Evolutionary conservation across 2,797 vertebrate genomes (phyloP).

Genomic region (Paramormyrops hopkinsi): DNA sequence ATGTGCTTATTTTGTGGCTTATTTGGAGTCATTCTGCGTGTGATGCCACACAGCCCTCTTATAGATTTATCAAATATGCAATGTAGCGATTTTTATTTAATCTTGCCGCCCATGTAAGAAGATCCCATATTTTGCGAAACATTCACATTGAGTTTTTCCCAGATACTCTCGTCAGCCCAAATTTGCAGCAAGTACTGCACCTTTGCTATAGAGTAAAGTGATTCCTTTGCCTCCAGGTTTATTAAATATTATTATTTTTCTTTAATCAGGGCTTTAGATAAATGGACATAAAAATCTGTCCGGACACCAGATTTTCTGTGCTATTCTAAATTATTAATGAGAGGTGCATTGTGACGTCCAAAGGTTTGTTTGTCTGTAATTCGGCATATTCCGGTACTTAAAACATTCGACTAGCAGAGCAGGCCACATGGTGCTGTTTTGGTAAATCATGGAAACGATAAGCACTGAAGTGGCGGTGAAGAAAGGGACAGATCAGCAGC

Average conservation of each 20-base stretch:
- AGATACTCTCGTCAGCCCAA: not conserved
- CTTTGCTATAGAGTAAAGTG: not conserved
- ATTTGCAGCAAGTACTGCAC: not conserved
- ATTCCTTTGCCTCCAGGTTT: not conserved
- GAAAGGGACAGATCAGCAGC: not conserved
- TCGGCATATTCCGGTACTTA: not conserved
- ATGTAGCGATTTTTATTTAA: not conserved
- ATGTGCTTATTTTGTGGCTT: not conserved
- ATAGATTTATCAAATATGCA: not conserved
- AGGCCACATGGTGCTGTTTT: not conserved
- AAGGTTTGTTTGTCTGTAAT: not conserved
- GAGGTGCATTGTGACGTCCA: not conserved
- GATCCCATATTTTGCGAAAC: not conserved
- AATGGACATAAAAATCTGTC: not conserved
- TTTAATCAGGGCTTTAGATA: not conserved
- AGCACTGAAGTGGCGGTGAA: not conserved
- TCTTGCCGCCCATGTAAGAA: not conserved
- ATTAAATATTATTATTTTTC: not conserved
- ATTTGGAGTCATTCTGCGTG: not conserved
- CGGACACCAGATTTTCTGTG: not conserved
- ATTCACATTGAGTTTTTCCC: not conserved
- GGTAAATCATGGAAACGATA: not conserved
- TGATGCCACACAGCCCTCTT: not conserved
- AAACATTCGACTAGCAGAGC: not conserved
- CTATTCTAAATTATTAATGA: not conserved